Evolutionary conservation across 92 coral and sea anemone genomes (phyloP).

Genomic region (Anthopleura xanthogrammica): DNA sequence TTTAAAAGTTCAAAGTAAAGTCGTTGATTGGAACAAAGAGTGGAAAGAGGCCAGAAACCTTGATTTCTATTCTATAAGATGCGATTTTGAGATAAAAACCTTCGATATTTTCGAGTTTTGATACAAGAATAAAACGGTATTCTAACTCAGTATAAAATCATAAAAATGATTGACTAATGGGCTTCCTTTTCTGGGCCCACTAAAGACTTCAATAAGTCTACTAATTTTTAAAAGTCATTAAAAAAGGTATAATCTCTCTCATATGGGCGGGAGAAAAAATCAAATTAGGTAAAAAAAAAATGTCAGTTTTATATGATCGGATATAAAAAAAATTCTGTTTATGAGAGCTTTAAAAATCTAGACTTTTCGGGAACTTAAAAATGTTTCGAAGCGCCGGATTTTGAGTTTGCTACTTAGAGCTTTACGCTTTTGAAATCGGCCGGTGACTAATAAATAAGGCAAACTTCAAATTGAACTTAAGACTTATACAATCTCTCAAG

Average conservation of each 20-base stretch:
- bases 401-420: constrained; percentile 13
- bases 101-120: constrained; percentile 9
- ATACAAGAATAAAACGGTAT: constrained; percentile 39
- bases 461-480: constrained; percentile 28
- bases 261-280: constrained; percentile 15
- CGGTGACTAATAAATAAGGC: constrained; percentile 15
- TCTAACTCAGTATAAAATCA: constrained; percentile 11
- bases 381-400: constrained; percentile 3
- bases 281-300: constrained; percentile 3
- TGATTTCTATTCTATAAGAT: constrained; percentile 13
- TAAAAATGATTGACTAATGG: constrained; percentile 27
- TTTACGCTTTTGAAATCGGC: constrained; percentile 21
- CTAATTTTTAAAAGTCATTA: constrained; percentile 25
- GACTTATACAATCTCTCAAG: background rate
- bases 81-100: constrained; percentile 6
- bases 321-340: background rate
- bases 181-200: constrained; percentile 18
- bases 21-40: constrained; percentile 31
- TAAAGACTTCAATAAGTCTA: constrained; percentile 12
- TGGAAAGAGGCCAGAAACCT: constrained; percentile 13
- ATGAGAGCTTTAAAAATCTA: background rate
- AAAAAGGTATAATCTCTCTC: constrained; percentile 3
- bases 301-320: background rate
- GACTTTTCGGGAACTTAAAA: background rate
- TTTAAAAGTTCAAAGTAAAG: constrained; percentile 31